Evolutionary conservation across 2,888 invertebrate species (phyloP).

Genomic region (Andrena haemorrhoa): DNA sequence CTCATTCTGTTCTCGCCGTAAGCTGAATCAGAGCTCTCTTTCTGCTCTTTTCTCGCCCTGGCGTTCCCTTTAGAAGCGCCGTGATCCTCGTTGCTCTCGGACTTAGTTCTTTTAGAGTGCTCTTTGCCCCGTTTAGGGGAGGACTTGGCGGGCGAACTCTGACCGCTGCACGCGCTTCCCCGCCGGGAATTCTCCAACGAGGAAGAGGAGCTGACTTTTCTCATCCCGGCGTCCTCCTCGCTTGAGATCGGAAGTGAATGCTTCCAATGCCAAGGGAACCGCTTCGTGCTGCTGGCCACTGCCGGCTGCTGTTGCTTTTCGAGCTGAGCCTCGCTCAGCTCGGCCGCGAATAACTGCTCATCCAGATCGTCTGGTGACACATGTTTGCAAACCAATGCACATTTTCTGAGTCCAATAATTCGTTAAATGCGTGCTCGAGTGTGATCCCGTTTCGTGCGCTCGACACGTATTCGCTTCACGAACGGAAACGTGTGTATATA

Average conservation of each 20-base stretch:
- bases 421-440: constrained; percentile 30
- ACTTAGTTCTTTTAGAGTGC: constrained; percentile 64
- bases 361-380: constrained; percentile 84
- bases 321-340: constrained; percentile 72
- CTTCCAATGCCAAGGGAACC: constrained; percentile 81
- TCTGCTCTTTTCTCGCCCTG: constrained; percentile 72
- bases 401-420: constrained; percentile 54
- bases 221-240: constrained; percentile 74
- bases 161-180: constrained; percentile 78
- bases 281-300: constrained; percentile 68
- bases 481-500: not conserved
- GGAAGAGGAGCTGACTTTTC: constrained; percentile 72
- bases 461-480: not conserved
- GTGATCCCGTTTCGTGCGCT: not conserved
- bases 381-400: constrained; percentile 66
- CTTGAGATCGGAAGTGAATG: constrained; percentile 78
- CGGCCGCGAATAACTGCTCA: constrained; percentile 81
- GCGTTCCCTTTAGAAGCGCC: constrained; percentile 48
- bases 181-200: constrained; percentile 79
- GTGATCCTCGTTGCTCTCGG: constrained; percentile 67
- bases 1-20: constrained; percentile 78
- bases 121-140: constrained; percentile 80
- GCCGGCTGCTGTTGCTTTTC: constrained; percentile 69
- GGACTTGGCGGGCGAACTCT: constrained; percentile 79
- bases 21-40: constrained; percentile 72